Evolutionary conservation across 1,140 invertebrate species (phyloP).

Genomic region (fruit fly (Drosophila melanogaster)): Release_6_plus_ISO1_MT NT_037436.4:13869501-13870000

Average conservation of each 20-base stretch:
- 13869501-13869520: slow-evolving; percentile 55
- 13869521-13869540: slow-evolving; percentile 20
- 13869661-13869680: slow-evolving; percentile 42
- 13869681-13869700: slow-evolving; percentile 78
- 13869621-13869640: slow-evolving; percentile 48
- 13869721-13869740: slow-evolving; percentile 59
- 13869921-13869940: slow-evolving; percentile 47
- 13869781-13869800: slow-evolving; percentile 39
- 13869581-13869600: slow-evolving; percentile 45
- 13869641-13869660: slow-evolving; percentile 58
- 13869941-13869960: slow-evolving; percentile 45
- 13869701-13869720: slow-evolving; percentile 69
- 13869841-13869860: slow-evolving; percentile 54
- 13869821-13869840: slow-evolving; percentile 38
- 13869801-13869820: slow-evolving; percentile 63
- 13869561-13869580: slow-evolving; percentile 9
- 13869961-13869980: slow-evolving; percentile 82
- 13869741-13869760: slow-evolving; percentile 23
- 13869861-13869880: slow-evolving; percentile 74
- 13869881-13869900: slow-evolving; percentile 65
- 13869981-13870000: slow-evolving; percentile 59
- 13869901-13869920: slow-evolving; percentile 61
- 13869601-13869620: slow-evolving; percentile 55
- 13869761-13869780: slow-evolving; percentile 38
- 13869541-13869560: slow-evolving; percentile 23